Conservation (phyloP, 2,888 invertebrate genomes). For the Chrysolina oricalcia region DNA sequence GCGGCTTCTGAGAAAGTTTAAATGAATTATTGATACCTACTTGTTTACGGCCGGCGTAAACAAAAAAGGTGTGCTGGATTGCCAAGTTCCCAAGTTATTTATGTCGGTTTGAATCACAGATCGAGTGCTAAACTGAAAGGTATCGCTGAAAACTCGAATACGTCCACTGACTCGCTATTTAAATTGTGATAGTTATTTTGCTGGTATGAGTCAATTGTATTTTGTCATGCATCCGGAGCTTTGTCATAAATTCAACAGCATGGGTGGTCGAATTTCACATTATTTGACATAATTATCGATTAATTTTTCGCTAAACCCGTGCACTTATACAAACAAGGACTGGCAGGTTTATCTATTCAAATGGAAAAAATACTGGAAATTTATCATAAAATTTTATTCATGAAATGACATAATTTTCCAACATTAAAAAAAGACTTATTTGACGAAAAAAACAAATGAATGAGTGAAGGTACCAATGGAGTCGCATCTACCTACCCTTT, state of each 20-base stretch:
- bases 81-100: neutral
- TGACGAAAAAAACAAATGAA: too few relatives aligned
- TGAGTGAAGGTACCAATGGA: too few relatives aligned
- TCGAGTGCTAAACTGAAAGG: neutral
- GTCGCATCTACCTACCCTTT: too few relatives aligned
- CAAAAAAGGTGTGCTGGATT: neutral
- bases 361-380: too few relatives aligned
- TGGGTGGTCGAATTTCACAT: neutral
- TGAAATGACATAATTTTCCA: too few relatives aligned
- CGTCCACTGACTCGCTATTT: neutral
- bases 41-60: neutral
- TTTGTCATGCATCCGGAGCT: neutral
- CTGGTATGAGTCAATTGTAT: neutral
- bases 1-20: neutral
- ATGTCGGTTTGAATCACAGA: neutral
- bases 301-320: neutral
- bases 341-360: too few relatives aligned
- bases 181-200: neutral
- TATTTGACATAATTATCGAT: conserved; percentile 2
- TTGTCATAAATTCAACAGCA: neutral
- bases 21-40: neutral
- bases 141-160: neutral
- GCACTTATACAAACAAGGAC: too few relatives aligned
- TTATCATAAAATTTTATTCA: too few relatives aligned
- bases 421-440: too few relatives aligned